Evolutionary conservation across 2,113 vertebrate species (phyloP).

Genomic region (Dipodomys merriami): DNA sequence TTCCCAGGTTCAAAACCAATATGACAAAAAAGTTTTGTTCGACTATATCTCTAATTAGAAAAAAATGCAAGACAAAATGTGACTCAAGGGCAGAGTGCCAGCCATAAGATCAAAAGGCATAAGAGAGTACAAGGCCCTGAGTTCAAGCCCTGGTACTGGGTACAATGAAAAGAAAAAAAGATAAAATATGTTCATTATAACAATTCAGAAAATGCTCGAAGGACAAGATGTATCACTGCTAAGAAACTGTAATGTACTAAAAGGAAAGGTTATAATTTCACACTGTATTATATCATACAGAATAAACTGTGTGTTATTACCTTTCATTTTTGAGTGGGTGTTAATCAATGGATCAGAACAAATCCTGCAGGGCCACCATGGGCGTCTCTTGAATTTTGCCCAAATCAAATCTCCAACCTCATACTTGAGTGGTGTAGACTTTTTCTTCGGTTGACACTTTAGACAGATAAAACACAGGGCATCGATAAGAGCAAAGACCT

Average conservation of each 20-base stretch:
- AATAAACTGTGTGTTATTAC: conserved; percentile 83
- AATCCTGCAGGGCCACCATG: conserved; percentile 98
- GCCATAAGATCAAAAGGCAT: not conserved
- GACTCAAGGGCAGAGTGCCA: not conserved
- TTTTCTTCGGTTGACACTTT: conserved; percentile 90
- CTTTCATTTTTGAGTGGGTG: conserved; percentile 94
- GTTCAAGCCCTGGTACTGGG: not conserved
- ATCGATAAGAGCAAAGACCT: conserved; percentile 79
- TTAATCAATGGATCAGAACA: conserved; percentile 90
- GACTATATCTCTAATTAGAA: too few relatives aligned
- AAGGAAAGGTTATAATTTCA: conserved; percentile 29
- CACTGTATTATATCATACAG: conserved; percentile 39
- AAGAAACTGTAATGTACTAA: conserved; percentile 43
- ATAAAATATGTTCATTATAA: not conserved
- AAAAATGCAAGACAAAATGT: too few relatives aligned
- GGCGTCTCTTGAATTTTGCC: conserved; percentile 97
- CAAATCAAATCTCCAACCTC: conserved; percentile 96
- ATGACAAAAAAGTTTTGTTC: too few relatives aligned
- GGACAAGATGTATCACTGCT: not conserved
- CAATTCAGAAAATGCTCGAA: conserved; percentile 11
- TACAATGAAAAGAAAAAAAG: not conserved
- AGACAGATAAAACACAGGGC: conserved; percentile 79
- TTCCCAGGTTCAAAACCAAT: not conserved
- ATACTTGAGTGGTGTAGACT: conserved; percentile 91
- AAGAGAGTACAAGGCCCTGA: not conserved